Conservation (phyloP, 2,797 vertebrate genomes). For the Lagothrix lagotricha region DNA sequence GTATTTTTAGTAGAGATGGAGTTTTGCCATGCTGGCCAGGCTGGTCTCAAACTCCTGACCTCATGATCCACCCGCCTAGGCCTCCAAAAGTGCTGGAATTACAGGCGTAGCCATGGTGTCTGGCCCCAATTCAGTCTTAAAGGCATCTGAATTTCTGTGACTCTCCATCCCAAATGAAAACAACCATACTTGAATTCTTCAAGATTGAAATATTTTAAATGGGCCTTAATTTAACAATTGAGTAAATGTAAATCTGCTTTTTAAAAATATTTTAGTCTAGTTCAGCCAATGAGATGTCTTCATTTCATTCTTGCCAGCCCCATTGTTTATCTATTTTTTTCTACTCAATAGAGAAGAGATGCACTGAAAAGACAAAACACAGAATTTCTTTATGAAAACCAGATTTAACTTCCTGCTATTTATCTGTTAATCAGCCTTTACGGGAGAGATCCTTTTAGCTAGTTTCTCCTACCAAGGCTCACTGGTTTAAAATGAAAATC, state of each 20-base stretch:
- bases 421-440: neutral
- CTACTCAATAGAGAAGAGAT: neutral
- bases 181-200: neutral
- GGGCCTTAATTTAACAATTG: neutral
- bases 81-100: neutral
- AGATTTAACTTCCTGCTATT: neutral
- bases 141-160: conserved; percentile 7
- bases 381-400: neutral
- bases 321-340: neutral
- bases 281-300: neutral
- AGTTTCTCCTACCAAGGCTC: neutral
- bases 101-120: neutral
- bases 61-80: neutral
- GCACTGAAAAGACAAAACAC: neutral
- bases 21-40: neutral
- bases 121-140: neutral
- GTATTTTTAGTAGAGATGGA: neutral
- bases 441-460: neutral
- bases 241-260: neutral
- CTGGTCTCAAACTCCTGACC: neutral
- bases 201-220: neutral
- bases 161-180: neutral
- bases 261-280: neutral
- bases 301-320: neutral
- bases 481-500: conserved; percentile 29